These are phyloP conservation scores for Cranoglanis bouderius DNA, from an alignment of 2,113 vertebrate species.

Conservation along the genomic window DNA sequence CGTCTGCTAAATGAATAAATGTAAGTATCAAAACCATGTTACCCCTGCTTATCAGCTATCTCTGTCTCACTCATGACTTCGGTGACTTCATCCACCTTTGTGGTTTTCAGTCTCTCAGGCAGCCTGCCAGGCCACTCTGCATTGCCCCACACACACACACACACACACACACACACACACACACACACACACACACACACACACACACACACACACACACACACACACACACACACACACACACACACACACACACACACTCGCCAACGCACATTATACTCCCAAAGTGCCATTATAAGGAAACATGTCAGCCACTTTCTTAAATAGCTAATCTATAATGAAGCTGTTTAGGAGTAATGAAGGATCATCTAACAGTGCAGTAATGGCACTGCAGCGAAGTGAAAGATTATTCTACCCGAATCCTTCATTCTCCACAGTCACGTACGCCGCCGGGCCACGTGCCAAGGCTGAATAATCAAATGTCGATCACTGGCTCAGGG, in stretches of 20 bases:
- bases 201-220: too few relatives aligned
- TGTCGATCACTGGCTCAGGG: not conserved
- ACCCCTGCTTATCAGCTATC: too few relatives aligned
- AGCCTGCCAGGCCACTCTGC: not conserved
- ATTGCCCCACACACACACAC: not conserved
- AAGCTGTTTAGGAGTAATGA: too few relatives aligned
- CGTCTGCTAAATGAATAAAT: too few relatives aligned
- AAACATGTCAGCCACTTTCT: not conserved
- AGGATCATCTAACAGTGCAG: not conserved
- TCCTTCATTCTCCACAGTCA: not conserved
- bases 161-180: not conserved
- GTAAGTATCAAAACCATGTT: not conserved
- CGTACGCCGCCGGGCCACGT: not conserved
- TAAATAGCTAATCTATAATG: not conserved
- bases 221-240: too few relatives aligned
- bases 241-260: not conserved
- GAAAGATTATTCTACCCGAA: not conserved
- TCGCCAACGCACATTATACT: not conserved
- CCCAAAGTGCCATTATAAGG: not conserved
- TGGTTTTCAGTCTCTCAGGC: not conserved
- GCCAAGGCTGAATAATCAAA: constrained; percentile 7
- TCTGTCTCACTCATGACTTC: not conserved
- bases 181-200: not conserved
- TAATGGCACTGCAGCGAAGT: not conserved
- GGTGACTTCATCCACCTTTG: not conserved